These are phyloP conservation scores for Emydocephalus ijimae DNA, from an alignment of 2,113 vertebrate genomes.

Conservation along the genomic window DNA sequence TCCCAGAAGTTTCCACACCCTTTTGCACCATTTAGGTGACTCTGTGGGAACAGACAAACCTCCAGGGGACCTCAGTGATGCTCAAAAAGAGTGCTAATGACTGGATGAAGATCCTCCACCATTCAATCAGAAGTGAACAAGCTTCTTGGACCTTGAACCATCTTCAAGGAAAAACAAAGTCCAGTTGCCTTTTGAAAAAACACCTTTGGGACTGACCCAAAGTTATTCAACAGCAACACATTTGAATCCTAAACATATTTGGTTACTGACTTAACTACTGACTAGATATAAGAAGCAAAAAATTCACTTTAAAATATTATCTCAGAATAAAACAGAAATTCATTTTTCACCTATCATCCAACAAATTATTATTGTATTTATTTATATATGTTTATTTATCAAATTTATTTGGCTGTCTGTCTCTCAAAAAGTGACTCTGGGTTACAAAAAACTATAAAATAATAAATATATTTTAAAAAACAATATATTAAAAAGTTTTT, in stretches of 20 bases:
- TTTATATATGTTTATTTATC: too few relatives aligned
- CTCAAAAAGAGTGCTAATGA: neutral
- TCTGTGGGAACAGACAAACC: too few relatives aligned
- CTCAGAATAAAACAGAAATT: neutral
- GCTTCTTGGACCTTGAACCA: neutral
- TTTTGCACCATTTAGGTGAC: too few relatives aligned
- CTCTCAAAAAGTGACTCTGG: too few relatives aligned
- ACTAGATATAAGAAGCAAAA: neutral
- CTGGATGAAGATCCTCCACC: neutral
- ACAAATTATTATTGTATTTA: constrained; percentile 20
- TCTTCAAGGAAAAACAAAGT: neutral
- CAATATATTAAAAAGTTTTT: too few relatives aligned
- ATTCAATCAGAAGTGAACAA: neutral
- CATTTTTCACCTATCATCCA: constrained; percentile 16
- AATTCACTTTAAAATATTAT: constrained; percentile 26
- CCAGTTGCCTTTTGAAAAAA: neutral
- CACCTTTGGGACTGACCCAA: neutral
- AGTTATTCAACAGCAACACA: neutral
- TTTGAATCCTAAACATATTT: neutral
- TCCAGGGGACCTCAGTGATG: neutral
- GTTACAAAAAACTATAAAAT: too few relatives aligned
- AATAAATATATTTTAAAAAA: too few relatives aligned
- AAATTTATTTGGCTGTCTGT: too few relatives aligned
- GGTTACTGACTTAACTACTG: neutral
- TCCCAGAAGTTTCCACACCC: too few relatives aligned